These are phyloP conservation scores for Todiramphus saurophagus DNA, from an alignment of 2,113 vertebrate genomes.

Conservation along the genomic window DNA sequence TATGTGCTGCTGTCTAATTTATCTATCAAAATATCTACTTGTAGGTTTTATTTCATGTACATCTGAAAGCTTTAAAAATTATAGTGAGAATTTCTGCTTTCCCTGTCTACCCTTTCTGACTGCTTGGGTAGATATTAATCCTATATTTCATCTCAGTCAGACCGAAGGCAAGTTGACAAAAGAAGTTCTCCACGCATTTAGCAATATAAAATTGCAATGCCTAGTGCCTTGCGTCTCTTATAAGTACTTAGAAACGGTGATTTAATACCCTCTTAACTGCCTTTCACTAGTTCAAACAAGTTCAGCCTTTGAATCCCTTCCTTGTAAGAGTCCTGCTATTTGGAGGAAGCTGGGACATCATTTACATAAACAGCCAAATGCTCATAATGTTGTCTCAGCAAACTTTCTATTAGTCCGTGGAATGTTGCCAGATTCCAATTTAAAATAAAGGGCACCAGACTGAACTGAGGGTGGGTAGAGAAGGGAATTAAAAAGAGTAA, in stretches of 20 bases:
- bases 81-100: background rate
- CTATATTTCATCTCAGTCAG: background rate
- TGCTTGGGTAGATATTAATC: background rate
- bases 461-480: background rate
- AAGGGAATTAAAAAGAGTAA: background rate
- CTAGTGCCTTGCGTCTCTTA: background rate
- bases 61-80: background rate
- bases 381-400: background rate
- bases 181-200: background rate
- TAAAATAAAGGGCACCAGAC: background rate
- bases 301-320: background rate
- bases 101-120: background rate
- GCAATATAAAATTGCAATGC: background rate
- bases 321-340: background rate
- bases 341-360: background rate
- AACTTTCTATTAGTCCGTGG: conserved; percentile 30
- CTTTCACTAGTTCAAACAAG: background rate
- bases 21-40: background rate
- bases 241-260: conserved; percentile 12
- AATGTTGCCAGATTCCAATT: background rate
- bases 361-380: background rate
- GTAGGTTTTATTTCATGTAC: background rate
- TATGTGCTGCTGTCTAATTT: background rate
- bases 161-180: background rate
- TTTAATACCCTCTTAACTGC: background rate